Base-by-base conservation (phyloP, 2,797 vertebrate species). In the Neoniphon sammara region DNA sequence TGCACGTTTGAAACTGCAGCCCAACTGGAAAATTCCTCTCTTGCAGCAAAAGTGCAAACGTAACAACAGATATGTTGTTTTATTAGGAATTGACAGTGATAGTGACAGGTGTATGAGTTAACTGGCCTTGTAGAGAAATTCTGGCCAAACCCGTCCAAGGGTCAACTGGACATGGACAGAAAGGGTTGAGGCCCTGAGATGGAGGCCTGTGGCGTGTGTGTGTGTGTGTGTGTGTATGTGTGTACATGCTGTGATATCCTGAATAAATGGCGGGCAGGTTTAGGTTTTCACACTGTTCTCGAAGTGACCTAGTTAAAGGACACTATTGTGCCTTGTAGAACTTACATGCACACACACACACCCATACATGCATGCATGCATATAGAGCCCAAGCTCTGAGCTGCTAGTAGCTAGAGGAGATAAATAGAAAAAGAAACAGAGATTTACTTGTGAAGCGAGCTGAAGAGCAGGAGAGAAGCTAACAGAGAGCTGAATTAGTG, bases 291-390 rank as follows among this genome's bases (percentile, higher is more conserved):
- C 77, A 57, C 65, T 58, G 85, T 83, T 88, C 90, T 92, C 83
- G 91, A 85, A 90, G 89, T 93, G 91, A 93, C 93, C 92, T 89
- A 91, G 89, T 91, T 90, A 72, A 88, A 84, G 80, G 85, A 75
- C 47, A 54, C 84, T 66, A 71, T 86, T 84, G 85, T 87, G 70
- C 55, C 52, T 81, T 67, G 52, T 58, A 66, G 54, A 61, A 74
- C 83, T 74, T 88, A 75, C 21, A 36, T 67, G 53, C 23, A 7
- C 42, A 14, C 60, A 27, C 61, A 27, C 42, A 66, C 47, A 49
- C 49, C 7, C 12, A 42, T 39, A 61, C 39, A 30, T n/a, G n/a
- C n/a, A n/a, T n/a, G n/a, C 42, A 63, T 7, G 23, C 25, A 12
- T 6, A 39, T 25, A 49, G 27, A 65, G 63, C 52, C 8, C 39